These are phyloP conservation scores for Stenodema calcarata DNA, from an alignment of 2,888 invertebrate species.

Conservation along the genomic window DNA sequence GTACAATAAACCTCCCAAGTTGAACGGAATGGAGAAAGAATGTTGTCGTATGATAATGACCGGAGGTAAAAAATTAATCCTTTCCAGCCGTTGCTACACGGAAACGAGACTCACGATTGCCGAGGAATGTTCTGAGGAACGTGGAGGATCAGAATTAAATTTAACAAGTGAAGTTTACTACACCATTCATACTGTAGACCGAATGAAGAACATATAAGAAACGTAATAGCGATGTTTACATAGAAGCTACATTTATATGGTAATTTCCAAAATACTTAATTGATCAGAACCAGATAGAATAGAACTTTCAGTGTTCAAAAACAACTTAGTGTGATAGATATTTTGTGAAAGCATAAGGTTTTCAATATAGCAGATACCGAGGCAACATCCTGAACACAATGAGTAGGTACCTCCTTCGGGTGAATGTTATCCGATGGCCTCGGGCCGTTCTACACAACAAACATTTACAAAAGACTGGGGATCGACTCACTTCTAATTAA, in stretches of 20 bases:
- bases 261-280: too few relatives aligned
- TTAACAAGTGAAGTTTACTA: too few relatives aligned
- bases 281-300: too few relatives aligned
- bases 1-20: neutral
- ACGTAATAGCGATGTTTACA: too few relatives aligned
- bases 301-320: too few relatives aligned
- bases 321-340: neutral
- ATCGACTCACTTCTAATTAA: constrained; percentile 1
- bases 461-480: constrained; percentile 1
- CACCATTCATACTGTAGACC: too few relatives aligned
- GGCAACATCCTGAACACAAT: neutral
- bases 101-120: neutral
- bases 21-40: neutral
- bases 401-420: neutral
- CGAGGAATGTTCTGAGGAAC: neutral
- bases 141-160: neutral
- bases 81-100: neutral
- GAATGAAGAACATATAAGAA: too few relatives aligned
- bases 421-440: neutral
- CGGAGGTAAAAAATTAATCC: neutral
- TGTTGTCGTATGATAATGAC: neutral
- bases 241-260: too few relatives aligned
- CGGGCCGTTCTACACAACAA: neutral
- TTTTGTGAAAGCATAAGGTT: neutral
- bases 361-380: neutral